Evolutionary conservation across 1,140 invertebrate genomes (phyloP).

Genomic region (Tetramorium alpestre): DNA sequence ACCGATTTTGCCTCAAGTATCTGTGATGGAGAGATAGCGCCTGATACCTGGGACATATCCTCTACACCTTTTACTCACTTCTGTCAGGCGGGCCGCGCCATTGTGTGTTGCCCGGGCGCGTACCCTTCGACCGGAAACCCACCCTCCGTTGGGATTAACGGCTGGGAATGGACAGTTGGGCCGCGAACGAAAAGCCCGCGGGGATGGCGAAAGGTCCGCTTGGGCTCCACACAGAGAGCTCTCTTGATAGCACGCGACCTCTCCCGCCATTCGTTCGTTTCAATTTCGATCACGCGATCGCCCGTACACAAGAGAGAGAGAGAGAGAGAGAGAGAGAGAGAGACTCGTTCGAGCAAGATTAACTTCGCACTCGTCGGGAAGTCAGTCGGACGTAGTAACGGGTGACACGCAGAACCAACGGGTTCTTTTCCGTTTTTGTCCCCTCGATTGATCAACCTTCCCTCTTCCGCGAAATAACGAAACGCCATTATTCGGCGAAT

Average conservation of each 20-base stretch:
- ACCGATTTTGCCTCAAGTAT: conserved; percentile 47
- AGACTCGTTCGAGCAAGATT: conserved; percentile 46
- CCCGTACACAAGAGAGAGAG: not conserved
- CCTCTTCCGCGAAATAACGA: not conserved
- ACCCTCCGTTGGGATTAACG: conserved; percentile 58
- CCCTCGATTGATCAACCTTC: not conserved
- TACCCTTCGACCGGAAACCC: conserved; percentile 61
- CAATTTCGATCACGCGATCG: conserved; percentile 64
- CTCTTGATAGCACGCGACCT: conserved; percentile 55
- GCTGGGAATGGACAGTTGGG: conserved; percentile 68
- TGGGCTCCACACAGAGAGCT: conserved; percentile 3
- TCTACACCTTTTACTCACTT: not conserved
- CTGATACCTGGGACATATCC: conserved; percentile 32
- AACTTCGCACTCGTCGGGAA: conserved; percentile 20
- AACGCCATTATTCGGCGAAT: conserved; percentile 31
- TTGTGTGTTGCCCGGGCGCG: conserved; percentile 20
- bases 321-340: not conserved
- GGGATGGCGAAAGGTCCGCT: conserved; percentile 32
- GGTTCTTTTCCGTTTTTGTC: not conserved
- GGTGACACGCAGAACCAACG: not conserved
- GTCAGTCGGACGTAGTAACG: conserved; percentile 11
- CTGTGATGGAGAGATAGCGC: conserved; percentile 48
- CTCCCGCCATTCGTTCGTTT: conserved; percentile 50
- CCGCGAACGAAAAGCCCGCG: conserved; percentile 49
- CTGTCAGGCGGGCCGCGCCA: conserved; percentile 6